Evolutionary conservation across 2,113 vertebrate genomes (phyloP).

Genomic region (Globicephala melas): DNA sequence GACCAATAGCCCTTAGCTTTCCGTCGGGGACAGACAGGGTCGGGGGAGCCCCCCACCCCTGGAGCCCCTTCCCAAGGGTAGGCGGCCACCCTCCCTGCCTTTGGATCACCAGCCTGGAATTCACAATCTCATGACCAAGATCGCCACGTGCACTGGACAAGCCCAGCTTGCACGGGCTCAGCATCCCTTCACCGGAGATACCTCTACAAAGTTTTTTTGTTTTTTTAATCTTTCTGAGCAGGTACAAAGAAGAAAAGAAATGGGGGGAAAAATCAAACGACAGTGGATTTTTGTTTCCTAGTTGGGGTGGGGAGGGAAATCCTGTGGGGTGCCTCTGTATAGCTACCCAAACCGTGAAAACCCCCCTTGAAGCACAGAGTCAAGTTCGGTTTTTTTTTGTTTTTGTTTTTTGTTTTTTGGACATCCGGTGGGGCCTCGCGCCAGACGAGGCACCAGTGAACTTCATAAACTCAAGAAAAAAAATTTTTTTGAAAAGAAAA

Average conservation of each 20-base stretch:
- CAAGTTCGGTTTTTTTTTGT: neutral
- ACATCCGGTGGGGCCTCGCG: neutral
- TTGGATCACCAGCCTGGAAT: conserved; percentile 73
- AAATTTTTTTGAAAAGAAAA: neutral
- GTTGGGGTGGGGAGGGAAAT: conserved; percentile 25
- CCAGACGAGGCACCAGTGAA: neutral
- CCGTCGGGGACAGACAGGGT: conserved; percentile 9
- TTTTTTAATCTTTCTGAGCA: conserved; percentile 57
- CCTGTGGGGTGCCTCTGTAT: neutral
- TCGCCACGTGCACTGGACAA: neutral
- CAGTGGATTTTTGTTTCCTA: conserved; percentile 46
- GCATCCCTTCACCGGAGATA: conserved; percentile 27
- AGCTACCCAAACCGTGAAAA: neutral
- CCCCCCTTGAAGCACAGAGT: conserved; percentile 72
- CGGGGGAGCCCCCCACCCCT: neutral
- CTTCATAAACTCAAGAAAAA: conserved; percentile 32
- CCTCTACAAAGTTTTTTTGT: conserved; percentile 7
- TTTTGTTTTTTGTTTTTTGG: neutral
- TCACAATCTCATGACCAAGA: conserved; percentile 44
- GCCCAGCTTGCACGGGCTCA: neutral
- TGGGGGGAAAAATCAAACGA: neutral
- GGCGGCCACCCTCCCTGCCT: conserved; percentile 48
- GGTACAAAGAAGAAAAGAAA: conserved; percentile 24
- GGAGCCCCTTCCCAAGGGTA: conserved; percentile 35
- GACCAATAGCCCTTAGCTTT: conserved; percentile 74